These are phyloP conservation scores for Scomber scombrus DNA, from an alignment of 2,113 vertebrate species.

Conservation along the genomic window DNA sequence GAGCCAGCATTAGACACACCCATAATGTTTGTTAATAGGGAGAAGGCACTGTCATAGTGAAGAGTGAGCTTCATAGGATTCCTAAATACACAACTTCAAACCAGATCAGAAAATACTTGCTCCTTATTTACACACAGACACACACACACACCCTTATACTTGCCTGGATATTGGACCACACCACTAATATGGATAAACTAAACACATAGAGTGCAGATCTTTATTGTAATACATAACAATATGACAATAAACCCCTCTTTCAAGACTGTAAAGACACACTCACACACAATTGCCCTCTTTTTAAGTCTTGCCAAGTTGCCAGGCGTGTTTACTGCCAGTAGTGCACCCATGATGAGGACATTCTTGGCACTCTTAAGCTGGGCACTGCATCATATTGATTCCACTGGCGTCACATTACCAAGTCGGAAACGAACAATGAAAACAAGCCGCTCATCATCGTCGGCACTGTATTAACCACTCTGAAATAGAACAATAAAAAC, in stretches of 20 bases:
- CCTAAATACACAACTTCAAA: not conserved
- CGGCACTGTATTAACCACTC: not conserved
- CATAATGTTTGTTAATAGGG: slow-evolving; percentile 16
- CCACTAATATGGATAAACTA: not conserved
- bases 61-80: slow-evolving; percentile 1
- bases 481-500: not conserved
- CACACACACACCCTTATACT: no score
- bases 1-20: not conserved
- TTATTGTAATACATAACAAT: not conserved
- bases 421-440: slow-evolving; percentile 13
- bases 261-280: not conserved
- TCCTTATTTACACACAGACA: no score
- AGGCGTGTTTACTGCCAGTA: slow-evolving; percentile 39
- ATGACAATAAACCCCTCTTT: not conserved
- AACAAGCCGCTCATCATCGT: slow-evolving; percentile 19
- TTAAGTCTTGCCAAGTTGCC: slow-evolving; percentile 1
- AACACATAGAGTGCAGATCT: no score
- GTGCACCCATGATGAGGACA: slow-evolving; percentile 23
- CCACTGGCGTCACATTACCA: slow-evolving; percentile 20
- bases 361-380: slow-evolving; percentile 26
- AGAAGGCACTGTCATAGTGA: not conserved
- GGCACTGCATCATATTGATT: slow-evolving; percentile 50
- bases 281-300: not conserved
- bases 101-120: no score
- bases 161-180: not conserved